Evolutionary conservation across 1,140 invertebrate species (phyloP).

Genomic region (Papilio helenus): DNA sequence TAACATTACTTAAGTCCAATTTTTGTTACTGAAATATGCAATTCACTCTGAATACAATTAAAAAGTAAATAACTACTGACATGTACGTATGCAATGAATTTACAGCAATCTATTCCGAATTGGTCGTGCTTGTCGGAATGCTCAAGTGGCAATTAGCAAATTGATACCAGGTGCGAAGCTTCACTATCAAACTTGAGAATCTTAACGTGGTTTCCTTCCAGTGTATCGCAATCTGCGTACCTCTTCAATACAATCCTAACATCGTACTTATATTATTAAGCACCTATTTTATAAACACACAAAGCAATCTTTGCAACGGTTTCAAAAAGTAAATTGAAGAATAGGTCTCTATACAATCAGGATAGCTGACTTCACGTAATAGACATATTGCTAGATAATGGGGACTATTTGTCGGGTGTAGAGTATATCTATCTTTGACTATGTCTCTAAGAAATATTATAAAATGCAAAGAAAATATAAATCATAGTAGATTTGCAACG

Average conservation of each 20-base stretch:
- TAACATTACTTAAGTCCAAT: too few species aligned
- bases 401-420: not conserved
- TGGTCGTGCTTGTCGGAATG: not conserved
- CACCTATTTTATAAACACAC: not conserved
- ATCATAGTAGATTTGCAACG: not conserved
- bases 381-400: not conserved
- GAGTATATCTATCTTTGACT: not conserved
- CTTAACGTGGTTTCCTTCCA: not conserved
- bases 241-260: not conserved
- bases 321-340: not conserved
- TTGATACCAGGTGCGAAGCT: slow-evolving; percentile 7
- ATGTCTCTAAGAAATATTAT: not conserved
- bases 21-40: too few species aligned
- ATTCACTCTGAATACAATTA: not conserved
- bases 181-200: not conserved
- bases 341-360: not conserved
- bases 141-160: slow-evolving; percentile 23
- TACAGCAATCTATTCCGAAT: not conserved
- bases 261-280: not conserved
- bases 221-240: not conserved
- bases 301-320: not conserved
- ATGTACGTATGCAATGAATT: not conserved
- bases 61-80: not conserved
- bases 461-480: slow-evolving; percentile 1
- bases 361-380: not conserved